These are phyloP conservation scores for Cladorhizidae sp. DNA, from an alignment of 37 sponge, comb jelly and placozoan genomes.

Conservation along the genomic window DNA sequence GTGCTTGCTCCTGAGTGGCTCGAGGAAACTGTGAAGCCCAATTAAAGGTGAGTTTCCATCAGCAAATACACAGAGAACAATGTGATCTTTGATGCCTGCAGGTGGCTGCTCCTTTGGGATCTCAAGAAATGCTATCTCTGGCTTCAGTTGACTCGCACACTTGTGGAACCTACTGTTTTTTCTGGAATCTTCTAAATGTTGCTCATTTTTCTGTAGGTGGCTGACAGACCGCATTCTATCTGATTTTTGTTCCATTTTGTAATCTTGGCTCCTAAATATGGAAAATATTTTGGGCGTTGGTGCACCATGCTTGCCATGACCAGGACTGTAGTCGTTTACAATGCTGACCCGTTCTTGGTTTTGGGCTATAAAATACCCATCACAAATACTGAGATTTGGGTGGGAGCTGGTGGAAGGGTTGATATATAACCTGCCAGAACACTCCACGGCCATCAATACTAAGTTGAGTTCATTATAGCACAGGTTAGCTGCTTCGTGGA, in stretches of 20 bases:
- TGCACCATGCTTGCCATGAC: not conserved
- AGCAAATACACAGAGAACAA: constrained; percentile 82
- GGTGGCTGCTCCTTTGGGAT: too few relatives aligned
- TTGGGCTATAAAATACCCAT: constrained; percentile 73
- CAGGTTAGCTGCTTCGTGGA: constrained; percentile 50
- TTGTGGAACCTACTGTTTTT: not conserved
- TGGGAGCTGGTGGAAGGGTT: constrained; percentile 22
- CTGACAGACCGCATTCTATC: not conserved
- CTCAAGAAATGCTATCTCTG: not conserved
- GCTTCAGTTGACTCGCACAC: not conserved
- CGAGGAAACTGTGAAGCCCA: constrained; percentile 49
- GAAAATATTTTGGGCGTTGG: not conserved
- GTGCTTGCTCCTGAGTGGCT: constrained; percentile 38
- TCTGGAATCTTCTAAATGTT: not conserved
- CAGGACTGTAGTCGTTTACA: constrained; percentile 1
- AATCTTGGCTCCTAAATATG: not conserved
- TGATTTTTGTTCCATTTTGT: not conserved
- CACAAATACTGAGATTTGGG: not conserved
- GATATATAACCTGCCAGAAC: not conserved
- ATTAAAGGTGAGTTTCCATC: constrained; percentile 49
- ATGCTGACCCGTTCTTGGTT: constrained; percentile 9
- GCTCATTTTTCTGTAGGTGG: not conserved
- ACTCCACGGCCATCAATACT: constrained; percentile 67
- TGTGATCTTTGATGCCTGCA: constrained; percentile 38
- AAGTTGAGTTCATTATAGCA: constrained; percentile 70